Percentiles rank a stretch among this genome's conserved stretches.
These are phyloP conservation scores for Podarcis raffonei DNA, from an alignment of 2,113 vertebrate genomes.

Conservation along the genomic window DNA sequence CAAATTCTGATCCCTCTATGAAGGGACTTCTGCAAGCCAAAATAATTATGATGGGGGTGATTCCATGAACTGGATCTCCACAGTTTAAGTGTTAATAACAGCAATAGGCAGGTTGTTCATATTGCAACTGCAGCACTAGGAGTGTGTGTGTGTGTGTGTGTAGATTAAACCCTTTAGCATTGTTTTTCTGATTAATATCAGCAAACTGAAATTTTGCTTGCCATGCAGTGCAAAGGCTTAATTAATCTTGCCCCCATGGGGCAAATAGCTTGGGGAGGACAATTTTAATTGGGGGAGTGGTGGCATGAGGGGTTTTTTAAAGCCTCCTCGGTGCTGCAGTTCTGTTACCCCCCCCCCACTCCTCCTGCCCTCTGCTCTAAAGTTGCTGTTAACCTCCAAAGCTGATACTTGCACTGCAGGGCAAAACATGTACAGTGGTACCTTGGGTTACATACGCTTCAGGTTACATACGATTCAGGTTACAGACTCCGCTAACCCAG, in stretches of 20 bases:
- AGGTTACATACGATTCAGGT: too few species aligned
- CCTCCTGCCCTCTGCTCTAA: too few species aligned
- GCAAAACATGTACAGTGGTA: neutral
- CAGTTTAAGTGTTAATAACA: neutral
- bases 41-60: neutral
- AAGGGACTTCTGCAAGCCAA: neutral
- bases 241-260: too few species aligned
- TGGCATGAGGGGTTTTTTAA: too few species aligned
- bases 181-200: neutral
- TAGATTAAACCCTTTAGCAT: neutral
- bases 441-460: too few species aligned
- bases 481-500: too few species aligned
- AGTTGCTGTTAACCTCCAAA: too few species aligned
- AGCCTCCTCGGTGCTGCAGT: too few species aligned
- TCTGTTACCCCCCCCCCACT: too few species aligned
- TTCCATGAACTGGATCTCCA: neutral
- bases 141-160: neutral
- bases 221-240: too few species aligned
- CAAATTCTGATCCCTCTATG: neutral
- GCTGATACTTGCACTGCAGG: neutral
- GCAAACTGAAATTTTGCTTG: neutral
- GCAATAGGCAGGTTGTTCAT: neutral
- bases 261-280: too few species aligned
- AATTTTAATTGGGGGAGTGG: too few species aligned
- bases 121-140: neutral